These are phyloP conservation scores for Odontocerum albicorne DNA, from an alignment of 2,888 invertebrate genomes.

Conservation along the genomic window DNA sequence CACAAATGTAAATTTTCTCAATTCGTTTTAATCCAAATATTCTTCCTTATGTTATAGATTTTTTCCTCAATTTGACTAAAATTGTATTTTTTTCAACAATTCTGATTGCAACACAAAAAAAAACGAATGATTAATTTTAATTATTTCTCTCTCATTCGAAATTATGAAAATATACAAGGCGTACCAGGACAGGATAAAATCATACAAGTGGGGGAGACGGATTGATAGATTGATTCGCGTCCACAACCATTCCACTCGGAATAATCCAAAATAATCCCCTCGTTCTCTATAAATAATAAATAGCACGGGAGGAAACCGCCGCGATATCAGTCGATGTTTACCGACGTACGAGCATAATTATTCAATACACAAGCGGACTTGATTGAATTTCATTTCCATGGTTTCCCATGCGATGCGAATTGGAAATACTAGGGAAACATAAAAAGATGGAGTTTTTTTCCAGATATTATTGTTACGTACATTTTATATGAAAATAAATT, in stretches of 20 bases:
- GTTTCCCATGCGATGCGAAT: neutral
- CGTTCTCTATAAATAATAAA: constrained; percentile 11
- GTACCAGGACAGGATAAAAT: neutral
- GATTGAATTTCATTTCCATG: constrained; percentile 1
- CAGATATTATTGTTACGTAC: too few relatives aligned
- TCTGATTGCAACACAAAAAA: too few relatives aligned
- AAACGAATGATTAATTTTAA: too few relatives aligned
- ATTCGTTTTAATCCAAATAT: too few relatives aligned
- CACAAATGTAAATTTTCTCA: too few relatives aligned
- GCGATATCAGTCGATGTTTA: neutral
- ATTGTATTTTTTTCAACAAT: too few relatives aligned
- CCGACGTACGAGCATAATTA: neutral
- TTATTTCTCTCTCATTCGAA: too few relatives aligned
- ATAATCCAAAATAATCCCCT: constrained; percentile 12
- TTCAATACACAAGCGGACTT: neutral
- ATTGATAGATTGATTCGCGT: constrained; percentile 6
- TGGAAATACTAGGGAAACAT: neutral
- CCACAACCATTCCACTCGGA: constrained; percentile 5
- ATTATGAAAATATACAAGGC: too few relatives aligned
- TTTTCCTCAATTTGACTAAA: too few relatives aligned
- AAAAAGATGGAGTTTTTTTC: neutral
- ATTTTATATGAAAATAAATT: too few relatives aligned
- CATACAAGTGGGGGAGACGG: neutral
- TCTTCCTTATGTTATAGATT: too few relatives aligned
- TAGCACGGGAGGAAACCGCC: neutral